Base-by-base conservation (phyloP, 2,113 vertebrate species). In the zebrafish (Danio rerio) region DNA sequence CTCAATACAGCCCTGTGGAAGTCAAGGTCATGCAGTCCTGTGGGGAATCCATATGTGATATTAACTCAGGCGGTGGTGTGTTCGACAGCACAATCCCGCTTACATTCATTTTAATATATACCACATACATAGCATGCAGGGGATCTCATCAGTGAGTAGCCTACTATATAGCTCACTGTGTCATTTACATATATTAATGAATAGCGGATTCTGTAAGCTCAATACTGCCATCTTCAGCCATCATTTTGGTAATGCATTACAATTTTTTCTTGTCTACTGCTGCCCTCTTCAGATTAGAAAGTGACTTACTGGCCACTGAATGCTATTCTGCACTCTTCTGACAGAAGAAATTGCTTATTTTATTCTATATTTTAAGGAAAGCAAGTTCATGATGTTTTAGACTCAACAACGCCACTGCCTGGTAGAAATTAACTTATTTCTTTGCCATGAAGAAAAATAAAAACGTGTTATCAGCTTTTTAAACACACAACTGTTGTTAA, bases 1-100 rank as follows among this genome's bases (percentile, higher is more conserved):
- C 78, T 81, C 40, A 4, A 52, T 50, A 42, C 9, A 16, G 43
- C n/a, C 42, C 31, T 16, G 8, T 45, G 7, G 45, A 68, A 12
- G 71, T 81, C 81, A 85, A 85, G 86, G 84, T 83, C 66, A 70
- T 56, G 81, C 18, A 75, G 11, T 55, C 45, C 75, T 31, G 0
- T n/a, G 58, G 58, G 16, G 18, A 68, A 61, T 55, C 47, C 18
- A 40, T 52, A 61, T 20, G 52, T 66, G 53, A 59, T 52, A 55
- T 76, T 49, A 15, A 52, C 13, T 45, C 55, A 66, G n/a, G 66
- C 47, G 0, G 18, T 49, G 18, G 4, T 7, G 21, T 16, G 52
- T 73, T n/a, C 15, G 12, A 21, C 4, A 3, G 47, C 47, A 70
- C 18, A 68, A 16, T 68, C 68, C 12, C 0, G 0, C 47, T 52